These are phyloP conservation scores for Myotis planiceps DNA, from an alignment of 2,797 vertebrate species.

Conservation along the genomic window DNA sequence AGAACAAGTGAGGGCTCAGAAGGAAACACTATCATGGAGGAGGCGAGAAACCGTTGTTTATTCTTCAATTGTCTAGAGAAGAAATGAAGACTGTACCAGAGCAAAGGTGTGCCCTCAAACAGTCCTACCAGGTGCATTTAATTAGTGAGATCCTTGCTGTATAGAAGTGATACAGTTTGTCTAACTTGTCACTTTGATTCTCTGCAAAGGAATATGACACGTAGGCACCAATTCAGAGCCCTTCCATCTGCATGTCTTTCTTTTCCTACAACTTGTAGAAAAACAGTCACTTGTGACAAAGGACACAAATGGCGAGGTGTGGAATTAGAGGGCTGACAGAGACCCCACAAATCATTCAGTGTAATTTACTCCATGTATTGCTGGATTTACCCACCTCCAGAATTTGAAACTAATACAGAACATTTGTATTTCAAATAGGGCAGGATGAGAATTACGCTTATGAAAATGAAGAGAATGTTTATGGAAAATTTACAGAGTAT, in stretches of 20 bases:
- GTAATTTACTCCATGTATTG: neutral
- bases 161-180: neutral
- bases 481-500: constrained; percentile 70
- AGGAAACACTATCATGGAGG: neutral
- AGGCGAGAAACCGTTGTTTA: neutral
- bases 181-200: neutral
- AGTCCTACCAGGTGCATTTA: neutral
- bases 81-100: neutral
- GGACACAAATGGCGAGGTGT: neutral
- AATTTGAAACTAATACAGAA: neutral
- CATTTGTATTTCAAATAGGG: neutral
- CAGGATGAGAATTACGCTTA: constrained; percentile 10
- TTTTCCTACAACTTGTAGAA: neutral
- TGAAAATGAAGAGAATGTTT: constrained; percentile 58
- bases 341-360: neutral
- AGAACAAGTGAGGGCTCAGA: neutral
- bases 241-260: neutral
- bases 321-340: neutral
- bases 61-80: neutral
- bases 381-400: neutral
- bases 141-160: neutral
- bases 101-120: neutral
- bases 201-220: neutral
- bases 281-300: constrained; percentile 17
- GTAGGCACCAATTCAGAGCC: neutral